Evolutionary conservation across 2,888 invertebrate species (phyloP).

Genomic region (Aspidiotus rigidus): DNA sequence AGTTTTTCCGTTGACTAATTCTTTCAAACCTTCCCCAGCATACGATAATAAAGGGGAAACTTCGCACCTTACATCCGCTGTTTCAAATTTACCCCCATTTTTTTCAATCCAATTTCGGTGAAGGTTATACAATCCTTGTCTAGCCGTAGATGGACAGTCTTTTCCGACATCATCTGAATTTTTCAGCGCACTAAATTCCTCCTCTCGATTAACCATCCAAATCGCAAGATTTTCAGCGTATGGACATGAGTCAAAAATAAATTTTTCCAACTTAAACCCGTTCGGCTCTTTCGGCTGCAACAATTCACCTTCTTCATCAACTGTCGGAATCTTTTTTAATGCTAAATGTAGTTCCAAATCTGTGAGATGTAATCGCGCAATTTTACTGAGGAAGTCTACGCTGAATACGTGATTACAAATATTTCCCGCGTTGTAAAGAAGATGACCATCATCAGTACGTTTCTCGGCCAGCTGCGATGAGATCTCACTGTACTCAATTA

Average conservation of each 20-base stretch:
- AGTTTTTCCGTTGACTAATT: constrained; percentile 56
- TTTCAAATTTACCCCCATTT: constrained; percentile 67
- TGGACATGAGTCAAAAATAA: constrained; percentile 97
- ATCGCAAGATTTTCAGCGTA: constrained; percentile 84
- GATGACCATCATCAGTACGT: constrained; percentile 62
- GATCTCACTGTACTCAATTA: constrained; percentile 96
- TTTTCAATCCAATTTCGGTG: constrained; percentile 70
- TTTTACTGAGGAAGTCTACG: constrained; percentile 66
- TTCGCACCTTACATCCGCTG: constrained; percentile 63
- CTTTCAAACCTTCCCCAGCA: constrained; percentile 73
- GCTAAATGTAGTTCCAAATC: constrained; percentile 86
- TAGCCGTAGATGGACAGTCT: constrained; percentile 84
- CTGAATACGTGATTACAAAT: constrained; percentile 98
- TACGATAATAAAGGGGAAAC: constrained; percentile 86
- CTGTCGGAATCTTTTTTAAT: constrained; percentile 89
- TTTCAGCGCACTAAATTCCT: constrained; percentile 95
- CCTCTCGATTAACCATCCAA: constrained; percentile 81
- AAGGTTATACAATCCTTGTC: constrained; percentile 62
- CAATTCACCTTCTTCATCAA: constrained; percentile 61
- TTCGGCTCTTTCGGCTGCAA: constrained; percentile 74
- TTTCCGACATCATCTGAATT: constrained; percentile 79
- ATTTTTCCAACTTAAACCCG: constrained; percentile 98
- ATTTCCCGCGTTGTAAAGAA: constrained; percentile 89
- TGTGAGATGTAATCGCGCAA: constrained; percentile 61
- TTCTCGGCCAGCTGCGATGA: constrained; percentile 76